Base-by-base conservation (phyloP, 2,888 invertebrate genomes). In the Caenorhabditis panamensis region DNA sequence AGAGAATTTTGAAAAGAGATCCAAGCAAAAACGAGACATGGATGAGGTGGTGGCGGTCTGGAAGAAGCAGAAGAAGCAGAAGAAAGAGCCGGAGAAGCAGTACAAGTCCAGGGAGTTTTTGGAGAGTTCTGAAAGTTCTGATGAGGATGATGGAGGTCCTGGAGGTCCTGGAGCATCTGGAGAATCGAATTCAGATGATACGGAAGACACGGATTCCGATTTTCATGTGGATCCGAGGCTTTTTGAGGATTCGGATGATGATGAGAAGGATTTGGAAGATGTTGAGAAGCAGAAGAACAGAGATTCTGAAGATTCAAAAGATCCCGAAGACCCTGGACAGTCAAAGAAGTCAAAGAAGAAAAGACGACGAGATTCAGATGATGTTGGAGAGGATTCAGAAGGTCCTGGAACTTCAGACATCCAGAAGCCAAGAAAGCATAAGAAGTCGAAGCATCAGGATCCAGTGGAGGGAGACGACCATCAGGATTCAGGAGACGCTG, bases 391-490 rank as follows among this genome's bases (percentile, higher is more conserved):
- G 36, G 36, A 36, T 20, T 13, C 63, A 31, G 63, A 63, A 31
- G 63, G 22, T 58, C 20, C 58, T 36, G 61, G 26, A 44, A 28
- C 61, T 11, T 47, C 44, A n/a, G 31, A 18, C 28, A 20, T 26
- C 11, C 31, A 26, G 62, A 63, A 49, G 62, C 18, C 49, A 20
- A 41, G 13, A 16, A 41, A 41, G 16, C 41, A 41, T 41, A 5
- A 13, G 13, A 41, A 41, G n/a, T 41, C 16, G 13, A 8, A 22
- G 8, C 18, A 11, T 31, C 31, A 18, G 13, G 18, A 47, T 28
- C 26, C 31, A 9, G 49, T 28, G 41, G 49, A 31, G n/a, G n/a
- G n/a, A n/a, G n/a, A 20, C 16, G 37, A 37, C 58, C 18, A 18
- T 20, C 11, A 13, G 18, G 18, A 47, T 28, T 44, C 31, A 9